Base-by-base conservation (phyloP, 1,140 invertebrate genomes). In the Zelostemma sp. region DNA sequence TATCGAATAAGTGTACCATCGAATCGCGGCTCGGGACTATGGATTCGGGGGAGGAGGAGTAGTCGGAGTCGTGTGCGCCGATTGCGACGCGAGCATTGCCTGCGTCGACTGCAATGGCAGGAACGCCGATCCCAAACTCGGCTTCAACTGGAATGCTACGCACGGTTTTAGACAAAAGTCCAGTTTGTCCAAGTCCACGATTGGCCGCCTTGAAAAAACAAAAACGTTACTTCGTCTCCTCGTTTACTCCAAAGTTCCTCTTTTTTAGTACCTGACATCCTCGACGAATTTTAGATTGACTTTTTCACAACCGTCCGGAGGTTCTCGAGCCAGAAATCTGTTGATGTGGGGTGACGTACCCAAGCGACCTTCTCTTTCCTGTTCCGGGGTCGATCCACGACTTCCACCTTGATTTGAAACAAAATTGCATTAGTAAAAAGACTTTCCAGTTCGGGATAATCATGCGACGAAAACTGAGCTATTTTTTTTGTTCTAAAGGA, bases 281-380 rank as follows among this genome's bases (percentile, higher is more conserved):
- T 90, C 89, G 68, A 87, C 85, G 76, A 89, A 89, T 85, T 91
- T 92, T 53, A 91, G 80, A 80, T 89, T 88, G 71, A 90, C 89
- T 86, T 92, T 92, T 87, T 95, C 93, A 89, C 93, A 95, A 78
- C 93, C 93, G 88, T 95, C 93, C 17, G 93, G 93, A 54, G 93
- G 93, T 86, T 94, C 93, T 61, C 93, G 87, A 25, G 93, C 92
- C 72, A 95, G 87, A 83, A 94, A 95, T 80, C 90, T 91, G 78
- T 93, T 93, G 78, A 94, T 94, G 76, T 93, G 91, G 43, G 93
- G 93, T 66, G 93, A 94, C 59, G 92, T 92, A 14, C 91, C 91
- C 45, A 84, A 77, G 68, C 84, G 83, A 1, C 84, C 82, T 81
- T 86, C 83, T 69, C 82, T 80, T 63, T 90, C 87, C 64, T 88